phyloP scores from a whole-genome alignment of 2,797 vertebrate species.

The Vipera latastei region DNA sequence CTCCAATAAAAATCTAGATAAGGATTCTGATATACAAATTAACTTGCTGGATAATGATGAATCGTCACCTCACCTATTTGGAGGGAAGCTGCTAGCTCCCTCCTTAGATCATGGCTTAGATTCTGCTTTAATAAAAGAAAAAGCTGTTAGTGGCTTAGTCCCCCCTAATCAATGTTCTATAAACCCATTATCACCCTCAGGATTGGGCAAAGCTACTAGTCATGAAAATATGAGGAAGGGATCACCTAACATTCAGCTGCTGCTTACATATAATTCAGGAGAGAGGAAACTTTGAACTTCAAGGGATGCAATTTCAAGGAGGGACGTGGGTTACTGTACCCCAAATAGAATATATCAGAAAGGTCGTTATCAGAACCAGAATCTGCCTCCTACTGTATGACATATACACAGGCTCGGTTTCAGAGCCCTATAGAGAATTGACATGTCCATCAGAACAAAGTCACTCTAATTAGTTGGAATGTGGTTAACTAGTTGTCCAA shows the following conservation, averaged over 20 bases:
- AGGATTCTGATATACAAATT: background rate
- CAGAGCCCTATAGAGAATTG: background rate
- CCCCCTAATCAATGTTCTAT: background rate
- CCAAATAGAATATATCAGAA: background rate
- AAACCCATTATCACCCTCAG: background rate
- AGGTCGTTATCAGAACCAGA: background rate
- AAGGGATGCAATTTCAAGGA: background rate
- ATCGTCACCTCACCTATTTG: background rate
- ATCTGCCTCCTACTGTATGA: no score
- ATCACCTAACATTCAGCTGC: background rate
- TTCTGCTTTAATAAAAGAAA: background rate
- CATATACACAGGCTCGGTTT: background rate
- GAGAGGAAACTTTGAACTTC: background rate
- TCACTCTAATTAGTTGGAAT: background rate
- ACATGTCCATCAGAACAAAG: background rate
- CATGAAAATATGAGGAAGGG: background rate
- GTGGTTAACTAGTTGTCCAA: background rate
- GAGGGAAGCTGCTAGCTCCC: background rate
- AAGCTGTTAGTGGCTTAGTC: background rate
- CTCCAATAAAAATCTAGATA: background rate
- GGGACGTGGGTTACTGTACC: background rate
- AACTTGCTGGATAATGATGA: background rate
- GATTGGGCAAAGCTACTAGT: background rate
- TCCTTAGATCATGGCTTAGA: background rate
- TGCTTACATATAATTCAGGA: background rate